These are phyloP conservation scores for Rhopalosiphum padi DNA, from an alignment of 1,140 invertebrate genomes.

Conservation along the genomic window DNA sequence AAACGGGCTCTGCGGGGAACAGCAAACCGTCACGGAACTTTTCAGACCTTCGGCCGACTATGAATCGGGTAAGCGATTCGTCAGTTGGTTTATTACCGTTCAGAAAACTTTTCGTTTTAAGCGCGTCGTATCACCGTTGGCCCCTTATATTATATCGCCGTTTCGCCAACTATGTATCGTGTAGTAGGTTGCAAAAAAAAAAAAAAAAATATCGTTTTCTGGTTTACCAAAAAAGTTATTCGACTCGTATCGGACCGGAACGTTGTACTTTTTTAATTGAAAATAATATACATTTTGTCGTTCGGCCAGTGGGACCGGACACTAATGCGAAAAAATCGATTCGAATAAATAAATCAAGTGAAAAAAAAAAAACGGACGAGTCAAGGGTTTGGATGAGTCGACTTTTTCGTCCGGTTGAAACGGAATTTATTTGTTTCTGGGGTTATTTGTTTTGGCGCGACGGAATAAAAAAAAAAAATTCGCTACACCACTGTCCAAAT, in stretches of 20 bases:
- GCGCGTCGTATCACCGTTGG: not conserved
- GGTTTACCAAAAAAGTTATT: not conserved
- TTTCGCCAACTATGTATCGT: not conserved
- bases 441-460: not conserved
- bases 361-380: not conserved
- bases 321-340: constrained; percentile 35
- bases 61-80: not conserved
- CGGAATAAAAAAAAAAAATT: not conserved
- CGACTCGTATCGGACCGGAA: not conserved
- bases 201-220: not conserved
- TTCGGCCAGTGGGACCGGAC: not conserved
- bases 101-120: not conserved
- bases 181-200: not conserved
- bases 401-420: not conserved
- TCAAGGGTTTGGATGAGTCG: not conserved
- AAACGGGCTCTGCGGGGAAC: not conserved
- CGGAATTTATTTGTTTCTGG: not conserved
- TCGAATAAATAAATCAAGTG: not conserved
- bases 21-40: not conserved
- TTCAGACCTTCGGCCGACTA: not conserved
- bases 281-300: constrained; percentile 25
- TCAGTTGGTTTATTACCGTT: not conserved
- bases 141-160: not conserved
- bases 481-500: not conserved
- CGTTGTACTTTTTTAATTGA: constrained; percentile 23